Conservation (phyloP, 2,113 vertebrate species). For the Paraplagusia blochii region DNA sequence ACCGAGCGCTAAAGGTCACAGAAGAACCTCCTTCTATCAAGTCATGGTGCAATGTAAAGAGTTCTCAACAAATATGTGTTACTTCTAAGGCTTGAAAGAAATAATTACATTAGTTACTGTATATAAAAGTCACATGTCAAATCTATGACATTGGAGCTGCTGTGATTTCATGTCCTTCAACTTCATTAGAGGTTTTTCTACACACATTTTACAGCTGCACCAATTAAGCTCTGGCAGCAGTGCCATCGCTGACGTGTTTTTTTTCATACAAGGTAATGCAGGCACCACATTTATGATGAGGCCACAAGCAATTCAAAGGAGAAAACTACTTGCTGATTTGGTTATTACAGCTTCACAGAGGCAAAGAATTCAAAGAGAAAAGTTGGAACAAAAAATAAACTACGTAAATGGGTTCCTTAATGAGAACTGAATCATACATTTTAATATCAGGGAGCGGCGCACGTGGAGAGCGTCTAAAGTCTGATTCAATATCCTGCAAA, state of each 20-base stretch:
- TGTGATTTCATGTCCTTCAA: no score
- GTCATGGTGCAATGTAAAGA: constrained; percentile 15
- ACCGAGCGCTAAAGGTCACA: constrained; percentile 42
- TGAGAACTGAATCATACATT: no score
- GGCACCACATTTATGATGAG: neutral
- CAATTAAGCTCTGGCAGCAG: neutral
- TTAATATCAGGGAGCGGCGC: no score
- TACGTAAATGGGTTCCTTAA: no score
- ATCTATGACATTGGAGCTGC: no score
- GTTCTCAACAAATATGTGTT: neutral
- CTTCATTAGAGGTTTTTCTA: neutral
- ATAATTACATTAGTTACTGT: no score
- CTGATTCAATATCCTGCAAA: no score
- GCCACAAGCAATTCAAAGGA: neutral
- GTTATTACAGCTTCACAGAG: neutral
- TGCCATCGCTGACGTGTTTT: neutral
- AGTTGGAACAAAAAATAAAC: no score
- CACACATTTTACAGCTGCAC: neutral
- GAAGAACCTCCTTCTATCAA: constrained; percentile 51
- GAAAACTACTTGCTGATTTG: neutral
- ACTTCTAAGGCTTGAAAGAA: no score
- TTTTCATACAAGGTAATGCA: neutral
- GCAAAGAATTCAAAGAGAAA: no score
- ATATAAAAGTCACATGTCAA: no score
- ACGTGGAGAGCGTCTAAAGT: no score